Evolutionary conservation across 2,113 vertebrate species (phyloP).

Genomic region (Patagioenas fasciata): DNA sequence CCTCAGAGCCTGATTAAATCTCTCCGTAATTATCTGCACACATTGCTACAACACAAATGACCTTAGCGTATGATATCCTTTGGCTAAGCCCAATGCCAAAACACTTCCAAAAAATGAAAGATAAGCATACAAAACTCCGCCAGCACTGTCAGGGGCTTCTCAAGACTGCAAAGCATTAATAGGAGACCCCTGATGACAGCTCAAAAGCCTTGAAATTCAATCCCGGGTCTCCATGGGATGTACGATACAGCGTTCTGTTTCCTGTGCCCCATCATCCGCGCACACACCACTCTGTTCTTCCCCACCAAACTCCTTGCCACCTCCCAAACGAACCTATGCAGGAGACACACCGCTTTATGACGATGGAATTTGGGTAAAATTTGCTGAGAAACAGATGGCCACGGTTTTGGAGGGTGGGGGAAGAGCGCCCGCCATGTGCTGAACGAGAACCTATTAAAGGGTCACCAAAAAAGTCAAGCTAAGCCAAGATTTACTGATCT

Average conservation of each 20-base stretch:
- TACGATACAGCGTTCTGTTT: background rate
- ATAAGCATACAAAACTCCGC: background rate
- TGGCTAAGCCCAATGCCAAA: conserved; percentile 42
- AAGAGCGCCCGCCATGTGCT: background rate
- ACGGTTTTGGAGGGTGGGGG: background rate
- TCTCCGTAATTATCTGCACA: background rate
- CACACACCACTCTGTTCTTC: background rate
- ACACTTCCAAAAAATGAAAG: conserved; percentile 48
- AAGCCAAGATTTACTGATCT: background rate
- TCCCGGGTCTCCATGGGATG: background rate
- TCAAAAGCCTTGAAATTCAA: background rate
- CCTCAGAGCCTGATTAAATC: conserved; percentile 15
- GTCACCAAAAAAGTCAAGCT: background rate
- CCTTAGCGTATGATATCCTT: conserved; percentile 37
- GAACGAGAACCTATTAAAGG: background rate
- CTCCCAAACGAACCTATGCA: background rate
- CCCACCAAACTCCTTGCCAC: background rate
- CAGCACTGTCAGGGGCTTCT: background rate
- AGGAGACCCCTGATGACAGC: background rate
- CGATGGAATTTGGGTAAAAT: background rate
- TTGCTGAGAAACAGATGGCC: background rate
- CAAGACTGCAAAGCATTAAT: background rate
- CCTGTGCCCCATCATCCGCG: background rate
- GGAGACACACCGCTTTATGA: background rate
- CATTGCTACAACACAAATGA: conserved; percentile 46